phyloP scores from a whole-genome alignment of 1,140 invertebrate species.

The Meloidogyne exigua region DNA sequence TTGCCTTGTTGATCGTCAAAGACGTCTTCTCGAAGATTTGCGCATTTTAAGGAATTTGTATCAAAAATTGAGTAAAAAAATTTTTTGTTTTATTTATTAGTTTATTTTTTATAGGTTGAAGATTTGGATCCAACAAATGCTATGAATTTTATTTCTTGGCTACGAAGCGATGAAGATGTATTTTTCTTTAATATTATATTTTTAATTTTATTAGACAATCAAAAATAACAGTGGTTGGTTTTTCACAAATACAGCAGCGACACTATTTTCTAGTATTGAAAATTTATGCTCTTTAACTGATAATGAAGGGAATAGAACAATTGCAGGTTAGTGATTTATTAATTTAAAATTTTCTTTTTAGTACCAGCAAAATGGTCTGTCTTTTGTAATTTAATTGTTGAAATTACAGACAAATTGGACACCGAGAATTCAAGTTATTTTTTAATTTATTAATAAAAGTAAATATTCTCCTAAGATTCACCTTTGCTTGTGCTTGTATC shows the following conservation, averaged over 20 bases:
- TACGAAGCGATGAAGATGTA: conserved; percentile 56
- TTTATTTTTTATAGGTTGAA: conserved; percentile 45
- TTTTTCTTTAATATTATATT: background rate
- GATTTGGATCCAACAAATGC: conserved; percentile 55
- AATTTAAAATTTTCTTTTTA: conserved; percentile 23
- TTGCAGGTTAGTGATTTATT: conserved; percentile 27
- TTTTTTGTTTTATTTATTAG: background rate
- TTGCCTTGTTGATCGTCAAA: conserved; percentile 49
- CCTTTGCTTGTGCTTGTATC: conserved; percentile 49
- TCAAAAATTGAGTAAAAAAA: conserved; percentile 27
- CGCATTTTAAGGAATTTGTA: conserved; percentile 42
- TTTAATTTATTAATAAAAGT: conserved; percentile 1
- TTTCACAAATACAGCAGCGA: conserved; percentile 52
- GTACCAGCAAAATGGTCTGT: conserved; percentile 54
- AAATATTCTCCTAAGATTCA: conserved; percentile 25
- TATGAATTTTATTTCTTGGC: conserved; percentile 35
- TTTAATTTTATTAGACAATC: conserved; percentile 29
- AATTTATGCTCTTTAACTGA: conserved; percentile 41
- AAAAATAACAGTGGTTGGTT: conserved; percentile 60
- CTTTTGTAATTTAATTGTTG: conserved; percentile 46
- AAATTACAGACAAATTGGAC: conserved; percentile 39
- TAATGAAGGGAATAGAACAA: conserved; percentile 35
- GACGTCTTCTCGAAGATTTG: conserved; percentile 51
- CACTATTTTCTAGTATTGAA: conserved; percentile 48
- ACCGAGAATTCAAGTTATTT: conserved; percentile 10